Conservation (phyloP, 2,113 vertebrate genomes). For the Colaptes auratus region DNA sequence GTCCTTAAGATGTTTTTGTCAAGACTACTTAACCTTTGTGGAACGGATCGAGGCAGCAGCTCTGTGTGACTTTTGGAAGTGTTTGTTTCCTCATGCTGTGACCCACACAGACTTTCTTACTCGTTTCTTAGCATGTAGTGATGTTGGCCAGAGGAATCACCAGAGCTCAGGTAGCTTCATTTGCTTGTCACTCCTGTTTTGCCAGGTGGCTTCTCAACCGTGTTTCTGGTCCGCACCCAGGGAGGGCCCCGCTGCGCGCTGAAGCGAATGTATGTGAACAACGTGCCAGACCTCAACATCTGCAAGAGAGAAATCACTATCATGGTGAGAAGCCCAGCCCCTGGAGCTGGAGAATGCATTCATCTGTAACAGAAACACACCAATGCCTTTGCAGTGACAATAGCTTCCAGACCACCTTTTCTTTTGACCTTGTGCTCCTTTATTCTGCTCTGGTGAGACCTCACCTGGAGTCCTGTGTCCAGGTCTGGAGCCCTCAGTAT, state of each 20-base stretch:
- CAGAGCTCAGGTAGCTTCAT: neutral
- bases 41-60: neutral
- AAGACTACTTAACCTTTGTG: neutral
- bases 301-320: conserved; percentile 97
- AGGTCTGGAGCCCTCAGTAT: no score
- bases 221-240: conserved; percentile 92
- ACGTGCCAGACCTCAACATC: conserved; percentile 88
- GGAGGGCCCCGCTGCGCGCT: conserved; percentile 89
- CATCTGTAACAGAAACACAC: accelerated
- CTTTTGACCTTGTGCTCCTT: neutral
- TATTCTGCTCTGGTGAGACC: neutral
- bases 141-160: neutral
- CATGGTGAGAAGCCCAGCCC: conserved; percentile 83
- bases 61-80: accelerated
- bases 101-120: accelerated
- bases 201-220: conserved; percentile 94
- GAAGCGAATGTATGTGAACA: conserved; percentile 98
- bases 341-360: neutral
- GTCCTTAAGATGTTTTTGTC: neutral
- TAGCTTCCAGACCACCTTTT: neutral
- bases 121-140: accelerated
- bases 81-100: accelerated
- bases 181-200: neutral
- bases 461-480: no score
- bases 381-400: neutral